Conservation (phyloP, 2,797 vertebrate genomes). For the Holocentrus rufus region DNA sequence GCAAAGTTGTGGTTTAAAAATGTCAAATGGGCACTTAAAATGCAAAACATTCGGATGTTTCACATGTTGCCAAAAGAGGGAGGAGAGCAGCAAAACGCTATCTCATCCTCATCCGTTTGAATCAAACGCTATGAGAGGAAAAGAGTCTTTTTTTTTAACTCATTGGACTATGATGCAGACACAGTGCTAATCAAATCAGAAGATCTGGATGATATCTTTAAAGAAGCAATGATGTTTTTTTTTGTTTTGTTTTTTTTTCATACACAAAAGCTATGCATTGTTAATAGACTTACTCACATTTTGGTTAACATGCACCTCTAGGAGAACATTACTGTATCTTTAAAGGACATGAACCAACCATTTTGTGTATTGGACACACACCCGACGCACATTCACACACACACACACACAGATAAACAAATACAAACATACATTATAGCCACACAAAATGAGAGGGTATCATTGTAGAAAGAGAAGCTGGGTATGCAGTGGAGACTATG, state of each 20-base stretch:
- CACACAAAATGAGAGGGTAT: constrained; percentile 57
- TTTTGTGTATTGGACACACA: constrained; percentile 43
- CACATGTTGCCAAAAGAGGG: constrained; percentile 48
- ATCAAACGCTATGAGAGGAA: constrained; percentile 36
- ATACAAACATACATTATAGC: constrained; percentile 47
- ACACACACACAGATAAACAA: constrained; percentile 25
- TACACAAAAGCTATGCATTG: constrained; percentile 54
- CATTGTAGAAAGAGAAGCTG: constrained; percentile 61
- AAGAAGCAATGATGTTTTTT: constrained; percentile 62
- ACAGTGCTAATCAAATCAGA: constrained; percentile 68
- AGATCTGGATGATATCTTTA: constrained; percentile 57
- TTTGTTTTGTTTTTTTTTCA: too few species aligned
- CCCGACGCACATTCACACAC: constrained; percentile 43
- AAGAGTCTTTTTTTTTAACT: constrained; percentile 5
- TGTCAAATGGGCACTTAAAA: constrained; percentile 70
- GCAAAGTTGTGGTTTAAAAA: constrained; percentile 55
- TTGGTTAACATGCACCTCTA: constrained; percentile 77
- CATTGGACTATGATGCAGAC: constrained; percentile 61
- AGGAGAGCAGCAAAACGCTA: constrained; percentile 65
- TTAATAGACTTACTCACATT: constrained; percentile 68
- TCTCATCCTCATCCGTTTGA: constrained; percentile 40
- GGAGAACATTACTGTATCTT: constrained; percentile 69
- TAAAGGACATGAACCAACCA: constrained; percentile 67
- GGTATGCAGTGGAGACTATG: constrained; percentile 56
- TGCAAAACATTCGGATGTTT: constrained; percentile 66